These are phyloP conservation scores for Actinemys pallida DNA, from an alignment of 2,113 vertebrate species.

Conservation along the genomic window DNA sequence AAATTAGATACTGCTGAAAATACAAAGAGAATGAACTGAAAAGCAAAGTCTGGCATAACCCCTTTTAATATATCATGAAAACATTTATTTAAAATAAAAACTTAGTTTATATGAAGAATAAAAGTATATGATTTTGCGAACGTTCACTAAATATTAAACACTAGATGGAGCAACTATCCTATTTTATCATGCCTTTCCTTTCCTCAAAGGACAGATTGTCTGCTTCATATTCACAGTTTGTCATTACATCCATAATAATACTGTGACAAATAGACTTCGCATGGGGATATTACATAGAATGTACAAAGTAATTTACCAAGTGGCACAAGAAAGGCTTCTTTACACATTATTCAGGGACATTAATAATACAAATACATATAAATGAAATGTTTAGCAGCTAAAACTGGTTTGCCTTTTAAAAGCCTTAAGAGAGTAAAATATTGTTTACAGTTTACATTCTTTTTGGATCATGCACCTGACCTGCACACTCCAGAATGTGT, in stretches of 20 bases:
- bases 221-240: conserved; percentile 22
- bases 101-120: background rate
- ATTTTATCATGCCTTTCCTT: conserved; percentile 36
- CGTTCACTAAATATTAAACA: conserved; percentile 36
- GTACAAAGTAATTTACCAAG: conserved; percentile 10
- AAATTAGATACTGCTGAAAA: background rate
- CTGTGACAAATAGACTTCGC: conserved; percentile 46
- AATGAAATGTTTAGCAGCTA: background rate
- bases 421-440: background rate
- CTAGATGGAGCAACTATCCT: conserved; percentile 77
- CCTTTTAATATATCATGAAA: background rate
- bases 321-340: background rate
- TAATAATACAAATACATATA: background rate
- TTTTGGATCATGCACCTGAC: background rate
- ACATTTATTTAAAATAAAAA: conserved; percentile 26
- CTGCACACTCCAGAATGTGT: background rate
- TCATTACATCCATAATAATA: conserved; percentile 18
- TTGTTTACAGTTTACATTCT: background rate
- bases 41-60: background rate
- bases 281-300: conserved; percentile 13
- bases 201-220: background rate
- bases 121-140: background rate
- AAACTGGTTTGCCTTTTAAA: background rate
- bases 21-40: background rate
- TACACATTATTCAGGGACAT: background rate